A percentile compares a stretch with the other conserved stretches of the same genome.
These are phyloP conservation scores for Chascanopsetta lugubris DNA, from an alignment of 2,113 vertebrate species.

Conservation along the genomic window DNA sequence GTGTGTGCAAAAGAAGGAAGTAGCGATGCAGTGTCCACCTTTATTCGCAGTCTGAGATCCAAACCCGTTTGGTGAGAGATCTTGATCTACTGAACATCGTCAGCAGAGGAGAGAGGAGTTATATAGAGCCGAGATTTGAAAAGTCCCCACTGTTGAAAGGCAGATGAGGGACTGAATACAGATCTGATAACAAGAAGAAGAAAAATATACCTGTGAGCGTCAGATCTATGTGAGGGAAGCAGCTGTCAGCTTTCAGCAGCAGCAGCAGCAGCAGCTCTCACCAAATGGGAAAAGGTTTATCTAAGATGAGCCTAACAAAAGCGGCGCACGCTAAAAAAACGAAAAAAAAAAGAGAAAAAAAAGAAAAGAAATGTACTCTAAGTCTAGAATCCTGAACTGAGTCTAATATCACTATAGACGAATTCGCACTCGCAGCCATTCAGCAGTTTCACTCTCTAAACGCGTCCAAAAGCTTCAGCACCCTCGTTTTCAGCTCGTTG, in stretches of 20 bases:
- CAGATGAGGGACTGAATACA: conserved; percentile 18
- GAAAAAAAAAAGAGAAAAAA: too few species aligned
- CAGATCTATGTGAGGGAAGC: conserved; percentile 37
- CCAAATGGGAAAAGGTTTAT: conserved; percentile 44
- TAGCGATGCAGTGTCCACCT: neutral
- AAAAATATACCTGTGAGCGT: conserved; percentile 40
- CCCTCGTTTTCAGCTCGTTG: conserved; percentile 41
- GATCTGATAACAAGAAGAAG: conserved; percentile 38
- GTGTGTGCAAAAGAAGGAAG: neutral
- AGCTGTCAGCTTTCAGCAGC: conserved; percentile 44
- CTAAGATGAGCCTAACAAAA: conserved; percentile 49
- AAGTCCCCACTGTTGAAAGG: conserved; percentile 25
- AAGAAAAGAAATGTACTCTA: conserved; percentile 54
- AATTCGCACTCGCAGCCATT: conserved; percentile 46
- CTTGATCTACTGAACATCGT: neutral
- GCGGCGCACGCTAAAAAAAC: conserved; percentile 46
- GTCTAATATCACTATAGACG: conserved; percentile 64
- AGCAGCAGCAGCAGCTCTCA: conserved; percentile 34
- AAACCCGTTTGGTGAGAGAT: conserved; percentile 2
- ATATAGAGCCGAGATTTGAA: conserved; percentile 5
- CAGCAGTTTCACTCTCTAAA: conserved; percentile 47
- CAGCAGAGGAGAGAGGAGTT: neutral
- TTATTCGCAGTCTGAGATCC: conserved; percentile 5
- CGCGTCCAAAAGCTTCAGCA: conserved; percentile 44
- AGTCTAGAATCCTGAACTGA: conserved; percentile 69